Conservation (phyloP, 2,888 invertebrate genomes). For the Lasioglossum morio region DNA sequence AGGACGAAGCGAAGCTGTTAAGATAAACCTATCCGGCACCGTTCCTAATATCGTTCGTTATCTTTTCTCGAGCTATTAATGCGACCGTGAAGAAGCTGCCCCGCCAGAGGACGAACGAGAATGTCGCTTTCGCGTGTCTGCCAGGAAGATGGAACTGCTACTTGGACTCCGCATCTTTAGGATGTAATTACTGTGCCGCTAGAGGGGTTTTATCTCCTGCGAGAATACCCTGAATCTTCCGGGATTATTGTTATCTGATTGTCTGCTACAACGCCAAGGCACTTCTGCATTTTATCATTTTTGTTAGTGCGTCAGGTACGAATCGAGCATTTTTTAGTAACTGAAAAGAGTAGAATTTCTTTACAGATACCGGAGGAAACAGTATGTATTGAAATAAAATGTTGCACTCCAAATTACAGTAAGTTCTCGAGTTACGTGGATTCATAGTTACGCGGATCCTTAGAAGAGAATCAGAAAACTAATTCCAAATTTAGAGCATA, state of each 20-base stretch:
- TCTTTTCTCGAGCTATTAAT: conserved; percentile 46
- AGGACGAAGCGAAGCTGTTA: conserved; percentile 49
- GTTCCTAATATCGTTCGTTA: conserved; percentile 37
- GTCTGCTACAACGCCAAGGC: neutral
- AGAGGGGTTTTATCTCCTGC: neutral
- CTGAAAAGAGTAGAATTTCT: neutral
- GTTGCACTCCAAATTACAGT: too few species aligned
- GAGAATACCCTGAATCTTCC: neutral
- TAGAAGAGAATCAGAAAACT: too few species aligned
- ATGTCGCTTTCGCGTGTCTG: conserved; percentile 20
- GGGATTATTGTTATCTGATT: conserved; percentile 2
- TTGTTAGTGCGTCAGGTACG: neutral
- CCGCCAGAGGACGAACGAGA: conserved; percentile 34
- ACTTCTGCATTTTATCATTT: neutral
- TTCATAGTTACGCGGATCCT: too few species aligned
- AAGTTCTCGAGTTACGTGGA: too few species aligned
- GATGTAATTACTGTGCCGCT: neutral
- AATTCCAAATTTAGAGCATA: too few species aligned
- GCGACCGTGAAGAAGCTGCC: conserved; percentile 48
- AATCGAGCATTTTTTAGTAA: neutral
- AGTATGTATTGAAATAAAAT: neutral
- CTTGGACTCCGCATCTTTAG: neutral
- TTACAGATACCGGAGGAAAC: neutral
- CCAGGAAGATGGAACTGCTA: conserved; percentile 2
- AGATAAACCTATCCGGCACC: conserved; percentile 39